These are phyloP conservation scores for Hermaeophaga mercurialis DNA, from an alignment of 2,888 invertebrate species.

Conservation along the genomic window DNA sequence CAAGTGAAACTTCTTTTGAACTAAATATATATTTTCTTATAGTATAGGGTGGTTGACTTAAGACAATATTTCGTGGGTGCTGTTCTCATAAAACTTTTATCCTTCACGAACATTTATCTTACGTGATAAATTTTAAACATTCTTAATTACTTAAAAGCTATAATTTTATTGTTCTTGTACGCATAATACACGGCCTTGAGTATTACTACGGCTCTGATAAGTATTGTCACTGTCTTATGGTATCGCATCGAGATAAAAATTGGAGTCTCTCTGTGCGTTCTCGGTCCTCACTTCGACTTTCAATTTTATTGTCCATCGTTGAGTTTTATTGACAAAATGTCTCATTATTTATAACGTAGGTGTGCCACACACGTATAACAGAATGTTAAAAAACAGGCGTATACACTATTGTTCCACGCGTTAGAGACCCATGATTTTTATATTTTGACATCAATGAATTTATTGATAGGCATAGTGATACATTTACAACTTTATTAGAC, in stretches of 20 bases:
- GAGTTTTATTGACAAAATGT: conserved; percentile 25
- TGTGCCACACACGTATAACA: conserved; percentile 21
- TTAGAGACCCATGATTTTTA: conserved; percentile 21
- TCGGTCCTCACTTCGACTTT: conserved; percentile 22
- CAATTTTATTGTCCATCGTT: conserved; percentile 24
- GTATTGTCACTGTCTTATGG: conserved; percentile 22
- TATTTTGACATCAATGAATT: conserved; percentile 16
- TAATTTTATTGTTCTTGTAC: no score
- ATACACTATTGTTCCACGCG: conserved; percentile 21
- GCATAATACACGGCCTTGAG: background rate
- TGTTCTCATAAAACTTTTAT: no score
- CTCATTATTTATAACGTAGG: conserved; percentile 26
- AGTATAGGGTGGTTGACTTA: no score
- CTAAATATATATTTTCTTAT: no score
- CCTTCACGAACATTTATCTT: no score
- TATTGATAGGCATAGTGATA: conserved; percentile 8
- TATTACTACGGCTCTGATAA: conserved; percentile 2
- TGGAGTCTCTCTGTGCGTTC: conserved; percentile 23
- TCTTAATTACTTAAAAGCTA: no score
- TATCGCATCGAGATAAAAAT: conserved; percentile 23
- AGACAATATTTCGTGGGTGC: no score
- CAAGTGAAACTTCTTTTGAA: no score
- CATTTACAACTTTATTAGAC: background rate
- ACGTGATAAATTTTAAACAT: no score
- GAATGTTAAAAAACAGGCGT: conserved; percentile 14